Percentiles rank a stretch among this genome's conserved stretches.
phyloP scores from a whole-genome alignment of 2,113 vertebrate genomes.

The Saccopteryx leptura region DNA sequence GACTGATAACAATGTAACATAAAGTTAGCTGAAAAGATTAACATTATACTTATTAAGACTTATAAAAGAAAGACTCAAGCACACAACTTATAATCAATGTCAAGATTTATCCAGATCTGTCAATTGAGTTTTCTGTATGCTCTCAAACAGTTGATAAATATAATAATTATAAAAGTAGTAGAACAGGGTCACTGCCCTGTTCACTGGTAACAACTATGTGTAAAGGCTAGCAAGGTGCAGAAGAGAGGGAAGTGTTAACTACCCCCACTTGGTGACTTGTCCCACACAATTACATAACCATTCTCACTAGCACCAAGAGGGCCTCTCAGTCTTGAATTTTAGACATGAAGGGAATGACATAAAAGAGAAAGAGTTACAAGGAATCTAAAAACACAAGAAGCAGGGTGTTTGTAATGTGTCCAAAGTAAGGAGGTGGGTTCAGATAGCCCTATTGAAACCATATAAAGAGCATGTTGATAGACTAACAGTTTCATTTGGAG shows the following conservation, averaged over 20 bases:
- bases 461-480: not conserved
- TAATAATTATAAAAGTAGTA: slow-evolving; percentile 49
- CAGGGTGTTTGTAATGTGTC: not conserved
- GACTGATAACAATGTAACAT: slow-evolving; percentile 63
- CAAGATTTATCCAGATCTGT: slow-evolving; percentile 73
- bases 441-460: not conserved
- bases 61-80: slow-evolving; percentile 54
- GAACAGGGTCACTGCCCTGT: not conserved
- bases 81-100: slow-evolving; percentile 76
- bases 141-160: slow-evolving; percentile 58
- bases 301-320: not conserved
- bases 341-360: not conserved
- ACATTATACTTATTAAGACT: slow-evolving; percentile 40
- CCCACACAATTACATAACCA: not conserved
- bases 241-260: not conserved
- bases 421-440: not conserved
- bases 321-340: not conserved
- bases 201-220: not conserved
- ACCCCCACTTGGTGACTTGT: no score
- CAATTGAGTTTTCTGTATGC: slow-evolving; percentile 53
- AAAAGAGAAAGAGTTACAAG: not conserved
- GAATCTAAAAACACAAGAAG: not conserved
- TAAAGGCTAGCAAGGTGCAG: not conserved
- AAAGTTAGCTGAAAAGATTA: slow-evolving; percentile 71
- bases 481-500: not conserved